These are phyloP conservation scores for Melanotaenia trifasciata DNA, from an alignment of 2,797 vertebrate genomes.

Conservation along the genomic window DNA sequence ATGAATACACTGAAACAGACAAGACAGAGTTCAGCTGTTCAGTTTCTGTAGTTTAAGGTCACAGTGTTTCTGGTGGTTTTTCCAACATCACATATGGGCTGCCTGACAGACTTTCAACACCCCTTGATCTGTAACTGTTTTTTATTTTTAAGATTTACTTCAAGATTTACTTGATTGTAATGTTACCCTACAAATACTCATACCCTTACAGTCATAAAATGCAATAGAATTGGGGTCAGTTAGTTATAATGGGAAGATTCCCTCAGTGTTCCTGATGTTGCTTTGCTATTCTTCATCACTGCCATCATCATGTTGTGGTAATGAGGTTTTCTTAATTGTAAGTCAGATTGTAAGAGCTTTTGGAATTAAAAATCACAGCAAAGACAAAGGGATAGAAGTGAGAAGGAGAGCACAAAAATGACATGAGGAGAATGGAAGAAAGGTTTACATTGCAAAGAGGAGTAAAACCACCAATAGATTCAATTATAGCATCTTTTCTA, in stretches of 20 bases:
- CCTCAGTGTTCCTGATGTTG: constrained; percentile 59
- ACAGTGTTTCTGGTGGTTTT: constrained; percentile 3
- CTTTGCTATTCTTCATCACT: constrained; percentile 45
- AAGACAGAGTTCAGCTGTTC: background rate
- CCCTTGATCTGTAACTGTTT: constrained; percentile 14
- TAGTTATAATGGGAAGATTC: constrained; percentile 51
- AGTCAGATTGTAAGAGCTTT: constrained; percentile 4
- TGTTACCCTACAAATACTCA: constrained; percentile 17
- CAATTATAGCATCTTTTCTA: constrained; percentile 12
- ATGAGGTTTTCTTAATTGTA: constrained; percentile 61
- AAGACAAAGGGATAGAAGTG: background rate
- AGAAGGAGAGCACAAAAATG: background rate
- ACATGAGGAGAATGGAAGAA: background rate
- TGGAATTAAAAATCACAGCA: background rate
- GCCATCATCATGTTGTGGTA: constrained; percentile 52
- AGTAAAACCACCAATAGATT: constrained; percentile 12
- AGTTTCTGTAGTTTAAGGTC: constrained; percentile 11
- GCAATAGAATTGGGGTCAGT: constrained; percentile 56
- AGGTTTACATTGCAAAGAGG: background rate
- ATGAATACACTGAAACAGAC: constrained; percentile 13
- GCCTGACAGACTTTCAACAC: constrained; percentile 25
- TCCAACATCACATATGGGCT: background rate
- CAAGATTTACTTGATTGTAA: background rate
- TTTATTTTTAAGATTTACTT: too few relatives aligned
- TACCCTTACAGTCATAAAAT: constrained; percentile 7